These are phyloP conservation scores for Hydrotaea diabolus DNA, from an alignment of 2,888 invertebrate genomes.

Conservation along the genomic window DNA sequence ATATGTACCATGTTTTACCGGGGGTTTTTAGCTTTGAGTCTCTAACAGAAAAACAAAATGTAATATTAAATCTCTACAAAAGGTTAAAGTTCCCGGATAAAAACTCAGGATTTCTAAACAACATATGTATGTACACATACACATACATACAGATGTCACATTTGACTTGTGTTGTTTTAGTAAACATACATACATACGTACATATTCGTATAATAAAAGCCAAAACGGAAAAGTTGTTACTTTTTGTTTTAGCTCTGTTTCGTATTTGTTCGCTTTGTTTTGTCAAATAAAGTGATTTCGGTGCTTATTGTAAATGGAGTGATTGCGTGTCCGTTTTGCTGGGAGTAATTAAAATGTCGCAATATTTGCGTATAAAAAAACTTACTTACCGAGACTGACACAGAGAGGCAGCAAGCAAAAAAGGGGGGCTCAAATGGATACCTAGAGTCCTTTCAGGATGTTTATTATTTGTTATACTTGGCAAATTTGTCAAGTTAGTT, in stretches of 20 bases:
- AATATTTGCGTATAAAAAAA: constrained; percentile 1
- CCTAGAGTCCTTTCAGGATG: neutral
- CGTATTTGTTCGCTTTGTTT: neutral
- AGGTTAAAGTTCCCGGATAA: constrained; percentile 38
- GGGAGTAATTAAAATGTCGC: constrained; percentile 26
- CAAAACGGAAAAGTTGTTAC: neutral
- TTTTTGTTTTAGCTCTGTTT: constrained; percentile 13
- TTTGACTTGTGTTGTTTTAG: neutral
- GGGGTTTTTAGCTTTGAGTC: too few species aligned
- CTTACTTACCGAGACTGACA: neutral
- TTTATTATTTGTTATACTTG: neutral
- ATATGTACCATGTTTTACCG: too few species aligned
- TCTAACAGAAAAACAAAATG: neutral
- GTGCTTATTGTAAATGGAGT: constrained; percentile 5
- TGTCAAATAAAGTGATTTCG: constrained; percentile 15
- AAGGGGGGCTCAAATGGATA: too few species aligned
- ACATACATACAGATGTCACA: neutral
- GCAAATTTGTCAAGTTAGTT: constrained; percentile 5
- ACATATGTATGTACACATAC: constrained; percentile 23
- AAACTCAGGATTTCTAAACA: too few species aligned
- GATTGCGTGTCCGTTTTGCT: constrained; percentile 16
- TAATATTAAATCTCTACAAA: constrained; percentile 35
- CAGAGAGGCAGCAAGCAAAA: too few species aligned
- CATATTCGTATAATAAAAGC: neutral
- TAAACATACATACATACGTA: neutral